Base-by-base conservation (phyloP, 2,888 invertebrate species). In the Flexamia atlantica region DNA sequence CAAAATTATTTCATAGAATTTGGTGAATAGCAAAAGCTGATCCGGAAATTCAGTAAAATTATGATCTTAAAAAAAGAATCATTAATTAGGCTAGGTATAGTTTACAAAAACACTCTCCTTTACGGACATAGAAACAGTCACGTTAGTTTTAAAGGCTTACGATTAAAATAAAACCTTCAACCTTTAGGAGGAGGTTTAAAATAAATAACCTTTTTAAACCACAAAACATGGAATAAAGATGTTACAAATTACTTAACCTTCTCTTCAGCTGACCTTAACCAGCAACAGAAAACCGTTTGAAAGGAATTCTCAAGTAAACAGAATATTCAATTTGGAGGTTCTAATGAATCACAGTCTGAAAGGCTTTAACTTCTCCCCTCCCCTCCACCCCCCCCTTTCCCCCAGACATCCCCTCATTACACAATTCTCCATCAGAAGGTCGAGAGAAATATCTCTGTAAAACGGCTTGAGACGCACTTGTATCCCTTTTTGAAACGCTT, bases 311-410 rank as follows among this genome's bases (percentile, higher is more conserved):
- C 14, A 23, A 53, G 23, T 64, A 64, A 64, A 28, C 64, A n/a
- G 64, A 64, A 64, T 64, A 64, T 64, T 64, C 30, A 64, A 64
- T 64, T 64, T 64, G 17, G 64, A 57, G 57, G 25, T 30, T 14
- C 28, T 64, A 64, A 64, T 64, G 64, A 64, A 64, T 64, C 28
- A 64, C 28, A 14, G 64, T 10, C 28, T 64, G 20, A 64, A 64
- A 28, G 64, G 17, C 64, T 64, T 64, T 30, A 12, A 23, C 64
- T 64, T 64, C 64, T 23, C 57, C 57, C 25, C 57, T 14, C 20
- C 57, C 57, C 57, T 23, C 57, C 20, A 20, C 57, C 20, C 57
- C 25, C 25, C 3, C 57, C 20, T 23, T 9, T 5, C 23, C 57
- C 57, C 3, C 57, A 5, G 20, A 10, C 57, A 57, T 23, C 23